Percentiles rank a stretch among this genome's conserved stretches.
These are phyloP conservation scores for Prunella strophiata DNA, from an alignment of 2,797 vertebrate genomes.

Conservation along the genomic window DNA sequence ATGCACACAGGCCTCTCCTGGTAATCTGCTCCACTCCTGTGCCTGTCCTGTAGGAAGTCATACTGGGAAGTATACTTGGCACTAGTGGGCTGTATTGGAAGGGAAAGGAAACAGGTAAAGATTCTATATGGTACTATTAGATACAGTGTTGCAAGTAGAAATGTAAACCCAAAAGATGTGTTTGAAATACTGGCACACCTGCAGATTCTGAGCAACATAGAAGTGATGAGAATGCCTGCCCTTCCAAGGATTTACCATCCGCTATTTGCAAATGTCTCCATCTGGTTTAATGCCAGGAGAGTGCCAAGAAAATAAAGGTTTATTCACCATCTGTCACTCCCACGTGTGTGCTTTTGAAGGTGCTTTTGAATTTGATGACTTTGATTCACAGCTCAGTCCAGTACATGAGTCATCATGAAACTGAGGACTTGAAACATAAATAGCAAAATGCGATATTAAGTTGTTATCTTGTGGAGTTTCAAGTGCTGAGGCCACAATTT, in stretches of 20 bases:
- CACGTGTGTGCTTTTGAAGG: not conserved
- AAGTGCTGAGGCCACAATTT: not conserved
- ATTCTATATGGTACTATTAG: not conserved
- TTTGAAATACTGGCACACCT: not conserved
- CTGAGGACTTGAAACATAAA: not conserved
- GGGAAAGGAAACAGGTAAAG: not conserved
- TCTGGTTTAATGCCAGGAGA: conserved; percentile 20
- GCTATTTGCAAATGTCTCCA: not conserved
- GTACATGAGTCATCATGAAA: not conserved
- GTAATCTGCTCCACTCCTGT: fast-evolving
- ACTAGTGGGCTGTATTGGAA: not conserved
- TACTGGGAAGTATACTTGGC: not conserved
- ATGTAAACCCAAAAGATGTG: not conserved
- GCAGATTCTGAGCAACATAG: not conserved
- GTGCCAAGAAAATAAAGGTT: conserved; percentile 19
- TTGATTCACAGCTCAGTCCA: not conserved
- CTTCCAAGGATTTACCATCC: not conserved
- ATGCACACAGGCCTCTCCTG: not conserved
- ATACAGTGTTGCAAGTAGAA: not conserved
- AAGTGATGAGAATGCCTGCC: not conserved
- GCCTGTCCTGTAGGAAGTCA: not conserved
- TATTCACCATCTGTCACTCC: conserved; percentile 8
- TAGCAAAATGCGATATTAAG: not conserved
- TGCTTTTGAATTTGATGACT: not conserved
- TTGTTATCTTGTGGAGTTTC: not conserved